Evolutionary conservation across 2,797 vertebrate species (phyloP), one percentile per base, ranked within the genome.

Genomic region (Eulemur coronatus): DNA sequence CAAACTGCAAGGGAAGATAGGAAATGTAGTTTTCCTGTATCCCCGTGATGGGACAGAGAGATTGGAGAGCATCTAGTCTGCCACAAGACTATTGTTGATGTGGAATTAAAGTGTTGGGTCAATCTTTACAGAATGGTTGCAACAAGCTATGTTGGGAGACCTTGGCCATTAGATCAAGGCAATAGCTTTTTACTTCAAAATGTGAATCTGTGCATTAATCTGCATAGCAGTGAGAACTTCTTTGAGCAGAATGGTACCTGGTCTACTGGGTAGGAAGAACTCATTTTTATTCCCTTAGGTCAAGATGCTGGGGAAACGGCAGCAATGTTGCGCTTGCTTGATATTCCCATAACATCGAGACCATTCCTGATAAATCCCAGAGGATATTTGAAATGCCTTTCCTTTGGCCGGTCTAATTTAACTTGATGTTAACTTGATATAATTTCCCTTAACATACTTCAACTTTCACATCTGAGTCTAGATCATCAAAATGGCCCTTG

Each of bases 401-500:
- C 50, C 30, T 57, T 30, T n/a, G 26, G 28, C 33, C 84, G 38
- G 67, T 75, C 48, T 87, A 33, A 79, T 85, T 73, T 48, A 80
- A 81, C 28, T 80, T 35, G 59, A 52, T 28, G n/a, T 63, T 57
- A 80, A 75, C 70, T 75, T 75, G n/a, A 43, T 55, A 75, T 57
- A 82, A 88, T 95, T 95, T 67, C 50, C 57, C 70, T 96, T 72
- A 93, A 69, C 7, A 28, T 78, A 55, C n/a, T 94, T 96, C 48
- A 46, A 3, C 73, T 75, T 96, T 93, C 48, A 33, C 22, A 70
- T 84, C 59, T 94, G 69, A 67, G 48, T 73, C 35, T 84, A 22
- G 43, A 79, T 69, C 50, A 93, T 86, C 84, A 86, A 28, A 76
- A 87, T 52, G 57, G 9, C 11, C 33, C 13, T 72, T 91, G 41